Evolutionary conservation across 2,113 vertebrate genomes (phyloP), one percentile per base, ranked within the genome.

Genomic region (Oncorhynchus gorbuscha): DNA sequence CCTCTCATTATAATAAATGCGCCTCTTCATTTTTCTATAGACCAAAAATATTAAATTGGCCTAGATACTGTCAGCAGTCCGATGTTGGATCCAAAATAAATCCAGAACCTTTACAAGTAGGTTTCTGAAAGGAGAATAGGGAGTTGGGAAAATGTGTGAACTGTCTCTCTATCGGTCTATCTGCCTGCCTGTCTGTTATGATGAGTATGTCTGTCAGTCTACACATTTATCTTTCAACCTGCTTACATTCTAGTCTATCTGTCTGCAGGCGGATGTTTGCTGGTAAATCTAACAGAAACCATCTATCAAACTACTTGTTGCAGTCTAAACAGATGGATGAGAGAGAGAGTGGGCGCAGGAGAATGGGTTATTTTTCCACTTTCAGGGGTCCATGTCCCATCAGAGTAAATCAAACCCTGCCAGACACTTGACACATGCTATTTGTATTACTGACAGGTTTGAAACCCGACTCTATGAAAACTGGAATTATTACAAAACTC

Each of bases 61-160:
- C 35, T 35, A 8, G 35, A 39, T 39, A 6, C 9, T 39, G 39
- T 39, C 39, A 9, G 2, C 2, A 0, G 39, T 39, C 39, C 8
- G 9, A 39, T 39, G 39, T 65, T 20, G 30, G 67, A 61, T 76
- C 74, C 74, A 71, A 84, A 76, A 72, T 18, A 71, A 84, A 74
- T 71, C 39, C 58, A 71, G 49, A 39, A 2, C 39, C 1, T 39
- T 39, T 39, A 39, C 39, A 39, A 39, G 39, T 6, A 6, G 39
- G 8, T 39, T 39, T 39, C 39, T 39, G 39, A 39, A 39, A 39
- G 39, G 8, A 39, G 39, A 39, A 39, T 8, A 39, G 39, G 39
- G 39, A 39, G 39, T 39, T 39, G 39, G 39, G 8, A 9, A 39
- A 39, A 39, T 39, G 39, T 39, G 7, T 39, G 35, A 39, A 39